phyloP scores from a whole-genome alignment of 2,888 invertebrate species.

The Acronicta leporina region DNA sequence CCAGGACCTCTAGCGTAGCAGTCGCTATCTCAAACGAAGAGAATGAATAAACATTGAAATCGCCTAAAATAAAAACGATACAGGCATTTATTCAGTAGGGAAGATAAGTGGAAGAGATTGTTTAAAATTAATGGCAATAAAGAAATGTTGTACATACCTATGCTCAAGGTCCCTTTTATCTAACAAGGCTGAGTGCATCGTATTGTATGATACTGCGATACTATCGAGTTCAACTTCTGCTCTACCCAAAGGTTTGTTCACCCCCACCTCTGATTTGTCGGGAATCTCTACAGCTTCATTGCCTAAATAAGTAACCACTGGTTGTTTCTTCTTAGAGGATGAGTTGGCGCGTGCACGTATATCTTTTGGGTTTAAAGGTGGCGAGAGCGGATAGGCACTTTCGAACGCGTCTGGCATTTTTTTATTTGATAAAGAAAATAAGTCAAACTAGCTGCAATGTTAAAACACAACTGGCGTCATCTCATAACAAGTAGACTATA shows the following conservation, averaged over 20 bases:
- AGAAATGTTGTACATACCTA: slow-evolving; percentile 83
- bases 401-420: slow-evolving; percentile 90
- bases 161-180: slow-evolving; percentile 89
- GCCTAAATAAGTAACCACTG: slow-evolving; percentile 79
- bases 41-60: too few species aligned
- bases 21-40: too few species aligned
- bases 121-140: neutral
- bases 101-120: too few species aligned
- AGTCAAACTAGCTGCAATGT: slow-evolving; percentile 52
- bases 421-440: slow-evolving; percentile 29
- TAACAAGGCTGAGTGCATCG: slow-evolving; percentile 85
- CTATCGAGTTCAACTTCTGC: slow-evolving; percentile 88
- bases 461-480: slow-evolving; percentile 61
- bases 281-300: slow-evolving; percentile 83
- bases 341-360: slow-evolving; percentile 90
- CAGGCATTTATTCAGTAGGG: too few species aligned
- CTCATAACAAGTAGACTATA: slow-evolving; percentile 68
- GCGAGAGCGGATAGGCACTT: slow-evolving; percentile 87
- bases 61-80: too few species aligned
- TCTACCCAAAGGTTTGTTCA: slow-evolving; percentile 76
- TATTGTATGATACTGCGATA: slow-evolving; percentile 86
- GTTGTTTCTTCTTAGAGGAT: slow-evolving; percentile 77
- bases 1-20: too few species aligned
- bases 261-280: slow-evolving; percentile 80
- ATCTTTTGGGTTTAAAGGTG: slow-evolving; percentile 83